Evolutionary conservation across 92 coral and sea anemone genomes (phyloP).

Genomic region (Pocillopora grandis): DNA sequence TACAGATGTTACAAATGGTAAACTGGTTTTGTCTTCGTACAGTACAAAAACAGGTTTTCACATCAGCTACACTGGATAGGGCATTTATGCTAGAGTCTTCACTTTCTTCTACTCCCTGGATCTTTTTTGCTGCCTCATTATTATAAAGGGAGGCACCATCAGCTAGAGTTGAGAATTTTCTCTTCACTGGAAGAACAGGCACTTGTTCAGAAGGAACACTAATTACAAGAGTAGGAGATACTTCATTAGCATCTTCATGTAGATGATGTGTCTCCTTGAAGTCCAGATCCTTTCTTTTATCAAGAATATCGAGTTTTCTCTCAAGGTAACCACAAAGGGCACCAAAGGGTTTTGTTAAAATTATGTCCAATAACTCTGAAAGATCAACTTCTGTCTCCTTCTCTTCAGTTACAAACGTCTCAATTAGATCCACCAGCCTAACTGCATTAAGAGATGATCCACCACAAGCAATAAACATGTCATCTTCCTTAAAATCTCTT

Average conservation of each 20-base stretch:
- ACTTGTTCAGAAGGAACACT: neutral
- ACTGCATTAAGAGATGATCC: conserved; percentile 85
- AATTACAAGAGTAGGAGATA: no score
- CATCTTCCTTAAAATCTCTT: conserved; percentile 17
- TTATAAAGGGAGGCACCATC: neutral
- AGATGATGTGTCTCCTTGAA: neutral
- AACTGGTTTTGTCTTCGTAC: conserved; percentile 69
- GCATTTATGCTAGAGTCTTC: neutral
- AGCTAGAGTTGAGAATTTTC: neutral
- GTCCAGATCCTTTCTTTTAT: neutral
- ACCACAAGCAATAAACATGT: conserved; percentile 71
- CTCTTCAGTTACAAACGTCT: conserved; percentile 58
- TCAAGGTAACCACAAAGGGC: conserved; percentile 66
- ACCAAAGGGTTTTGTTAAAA: conserved; percentile 72
- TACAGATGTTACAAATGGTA: conserved; percentile 53
- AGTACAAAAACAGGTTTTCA: conserved; percentile 66
- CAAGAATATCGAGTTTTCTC: neutral
- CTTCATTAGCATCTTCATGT: neutral
- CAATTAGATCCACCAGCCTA: conserved; percentile 68
- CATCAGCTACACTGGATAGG: neutral
- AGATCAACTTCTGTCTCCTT: conserved; percentile 30
- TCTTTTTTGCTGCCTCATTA: neutral
- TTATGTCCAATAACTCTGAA: conserved; percentile 70
- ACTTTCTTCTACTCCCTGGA: neutral
- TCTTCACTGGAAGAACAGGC: neutral